Percentiles rank a stretch among this genome's conserved stretches.
Conservation (phyloP, 2,797 vertebrate species). For the Acipenser transmontanus region DNA sequence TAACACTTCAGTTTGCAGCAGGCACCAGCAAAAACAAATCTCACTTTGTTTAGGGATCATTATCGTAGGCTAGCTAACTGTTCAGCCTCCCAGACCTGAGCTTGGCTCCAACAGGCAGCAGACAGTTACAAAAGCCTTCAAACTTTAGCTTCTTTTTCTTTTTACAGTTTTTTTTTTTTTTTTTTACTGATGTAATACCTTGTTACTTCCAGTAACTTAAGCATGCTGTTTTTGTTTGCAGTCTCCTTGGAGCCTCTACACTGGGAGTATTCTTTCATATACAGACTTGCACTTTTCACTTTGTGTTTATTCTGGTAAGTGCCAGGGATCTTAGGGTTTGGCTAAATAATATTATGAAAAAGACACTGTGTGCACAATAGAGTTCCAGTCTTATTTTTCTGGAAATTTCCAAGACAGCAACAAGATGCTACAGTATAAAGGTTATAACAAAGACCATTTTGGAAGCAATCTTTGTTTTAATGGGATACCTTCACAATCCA, state of each 20-base stretch:
- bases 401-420: too few relatives aligned
- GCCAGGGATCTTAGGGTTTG: slow-evolving; percentile 53
- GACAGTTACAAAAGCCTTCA: neutral
- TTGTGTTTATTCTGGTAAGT: slow-evolving; percentile 58
- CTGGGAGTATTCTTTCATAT: slow-evolving; percentile 3
- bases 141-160: neutral
- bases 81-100: slow-evolving; percentile 3
- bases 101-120: neutral
- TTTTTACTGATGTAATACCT: slow-evolving; percentile 1
- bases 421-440: too few relatives aligned
- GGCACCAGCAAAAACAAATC: slow-evolving; percentile 7
- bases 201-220: neutral
- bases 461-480: too few relatives aligned
- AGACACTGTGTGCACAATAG: too few relatives aligned
- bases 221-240: too few relatives aligned
- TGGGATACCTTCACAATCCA: too few relatives aligned
- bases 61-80: slow-evolving; percentile 2
- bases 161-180: neutral
- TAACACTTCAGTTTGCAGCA: slow-evolving; percentile 7
- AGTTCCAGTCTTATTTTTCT: too few relatives aligned
- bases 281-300: slow-evolving; percentile 54
- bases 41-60: slow-evolving; percentile 10
- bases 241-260: neutral
- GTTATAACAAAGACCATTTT: too few relatives aligned
- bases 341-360: slow-evolving; percentile 27